A percentile compares a stretch with the other conserved stretches of the same genome.
These are phyloP conservation scores for Acleris cristana DNA, from an alignment of 2,888 invertebrate genomes.

Conservation along the genomic window DNA sequence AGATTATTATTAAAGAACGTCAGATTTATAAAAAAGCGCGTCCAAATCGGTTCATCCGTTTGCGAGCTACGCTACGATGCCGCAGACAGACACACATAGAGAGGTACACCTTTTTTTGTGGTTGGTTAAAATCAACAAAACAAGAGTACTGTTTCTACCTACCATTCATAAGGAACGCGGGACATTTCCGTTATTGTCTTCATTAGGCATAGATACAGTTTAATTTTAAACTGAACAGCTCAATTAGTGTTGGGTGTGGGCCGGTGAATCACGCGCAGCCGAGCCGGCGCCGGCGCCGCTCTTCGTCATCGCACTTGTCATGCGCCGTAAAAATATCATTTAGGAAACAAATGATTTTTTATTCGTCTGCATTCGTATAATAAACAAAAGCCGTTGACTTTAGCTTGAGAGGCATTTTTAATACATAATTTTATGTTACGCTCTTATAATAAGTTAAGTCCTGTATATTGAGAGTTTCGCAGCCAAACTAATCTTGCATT, in stretches of 20 bases:
- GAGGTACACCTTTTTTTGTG: no score
- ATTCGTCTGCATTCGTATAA: neutral
- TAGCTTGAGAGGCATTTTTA: neutral
- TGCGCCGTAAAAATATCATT: slow-evolving; percentile 30
- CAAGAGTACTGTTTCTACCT: no score
- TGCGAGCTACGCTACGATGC: no score
- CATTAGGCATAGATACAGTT: slow-evolving; percentile 30
- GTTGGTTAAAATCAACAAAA: no score
- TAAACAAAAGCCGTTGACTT: slow-evolving; percentile 8
- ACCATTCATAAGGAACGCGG: neutral
- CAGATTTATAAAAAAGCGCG: no score
- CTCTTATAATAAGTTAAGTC: neutral
- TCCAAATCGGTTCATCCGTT: no score
- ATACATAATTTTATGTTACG: neutral
- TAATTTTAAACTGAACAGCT: slow-evolving; percentile 31
- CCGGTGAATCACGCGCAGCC: slow-evolving; percentile 51
- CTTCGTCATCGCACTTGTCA: slow-evolving; percentile 34
- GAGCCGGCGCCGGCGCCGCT: slow-evolving; percentile 47
- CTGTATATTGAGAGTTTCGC: neutral
- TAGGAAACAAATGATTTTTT: slow-evolving; percentile 29
- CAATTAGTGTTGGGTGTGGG: slow-evolving; percentile 27
- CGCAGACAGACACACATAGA: no score
- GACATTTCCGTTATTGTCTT: slow-evolving; percentile 22
- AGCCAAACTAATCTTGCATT: neutral
- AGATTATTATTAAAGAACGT: no score